Base-by-base conservation (phyloP, 2,797 vertebrate species). In the Manis javanica region DNA sequence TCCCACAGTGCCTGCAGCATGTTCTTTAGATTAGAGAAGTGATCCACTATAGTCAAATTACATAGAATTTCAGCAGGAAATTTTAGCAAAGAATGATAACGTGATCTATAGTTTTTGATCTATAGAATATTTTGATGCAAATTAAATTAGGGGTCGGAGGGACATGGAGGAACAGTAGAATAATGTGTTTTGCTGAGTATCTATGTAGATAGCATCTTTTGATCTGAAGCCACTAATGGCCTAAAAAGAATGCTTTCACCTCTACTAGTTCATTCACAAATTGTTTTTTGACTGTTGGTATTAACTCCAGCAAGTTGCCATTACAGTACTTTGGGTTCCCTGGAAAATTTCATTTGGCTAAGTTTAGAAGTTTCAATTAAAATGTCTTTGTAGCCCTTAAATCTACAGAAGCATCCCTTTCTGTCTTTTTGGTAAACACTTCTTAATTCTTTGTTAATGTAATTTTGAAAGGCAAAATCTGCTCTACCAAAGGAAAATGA, bases 381-480 rank as follows among this genome's bases (percentile, higher is more conserved):
- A 95, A 84, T 69, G 71, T 18, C 23, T 91, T 85, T 37, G 11
- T 84, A 19, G 26, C 12, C 59, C 87, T 21, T 57, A 57, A 69
- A 72, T 68, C 18, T 31, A 66, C 3, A 57, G 42, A 46, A 37
- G 5, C 7, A 64, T 19, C 10, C 24, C 46, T 92, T 78, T 49
- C 7, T 83, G 23, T 55, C 51, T 84, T 93, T 88, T 63, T 72
- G 26, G 19, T 68, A 23, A 16, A 13, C 7, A 79, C 29, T n/a
- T 86, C 82, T 94, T 72, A 93, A 91, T 90, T 81, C 24, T 42
- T 71, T 18, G 4, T 71, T 42, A 72, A 51, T 37, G 37, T 87
- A 34, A 91, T 90, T 90, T 39, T 90, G 39, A 96, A 95, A 95
- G 77, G 31, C 23, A 91, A 94, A 90, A 57, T 12, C 24, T 59